A percentile compares a stretch with the other conserved stretches of the same genome.
Conservation (phyloP, 1,140 invertebrate species). For the Acyrthosiphon pisum region DNA sequence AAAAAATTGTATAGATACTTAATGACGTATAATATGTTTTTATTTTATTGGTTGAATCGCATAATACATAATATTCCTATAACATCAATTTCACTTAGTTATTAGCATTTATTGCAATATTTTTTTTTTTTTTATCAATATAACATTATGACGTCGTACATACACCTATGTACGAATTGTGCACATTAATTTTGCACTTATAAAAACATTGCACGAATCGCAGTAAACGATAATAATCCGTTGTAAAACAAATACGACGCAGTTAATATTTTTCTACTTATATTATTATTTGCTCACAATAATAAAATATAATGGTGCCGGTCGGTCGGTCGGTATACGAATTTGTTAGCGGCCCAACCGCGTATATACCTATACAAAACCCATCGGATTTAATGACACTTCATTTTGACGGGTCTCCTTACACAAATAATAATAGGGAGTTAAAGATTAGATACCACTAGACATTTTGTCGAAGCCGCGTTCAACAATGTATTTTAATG, state of each 20-base stretch:
- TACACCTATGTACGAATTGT: too few relatives aligned
- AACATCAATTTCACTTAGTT: neutral
- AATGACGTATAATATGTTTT: neutral
- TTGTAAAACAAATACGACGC: neutral
- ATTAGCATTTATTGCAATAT: neutral
- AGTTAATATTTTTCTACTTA: neutral
- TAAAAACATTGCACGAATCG: too few relatives aligned
- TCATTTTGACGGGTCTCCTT: neutral
- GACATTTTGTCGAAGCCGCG: neutral
- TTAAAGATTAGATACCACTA: constrained; percentile 4
- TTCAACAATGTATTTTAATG: neutral
- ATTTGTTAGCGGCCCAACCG: neutral
- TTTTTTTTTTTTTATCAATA: too few relatives aligned
- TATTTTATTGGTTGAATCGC: neutral
- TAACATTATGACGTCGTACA: too few relatives aligned
- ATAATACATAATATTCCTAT: neutral
- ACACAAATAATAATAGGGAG: neutral
- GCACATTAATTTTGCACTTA: too few relatives aligned
- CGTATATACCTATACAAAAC: neutral
- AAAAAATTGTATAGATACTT: neutral
- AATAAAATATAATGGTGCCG: neutral
- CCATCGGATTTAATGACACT: neutral
- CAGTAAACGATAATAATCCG: neutral
- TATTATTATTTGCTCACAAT: neutral
- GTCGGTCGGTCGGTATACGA: neutral